phyloP scores from a whole-genome alignment of 2,797 vertebrate species.

The Micropoecilia bifurca region DNA sequence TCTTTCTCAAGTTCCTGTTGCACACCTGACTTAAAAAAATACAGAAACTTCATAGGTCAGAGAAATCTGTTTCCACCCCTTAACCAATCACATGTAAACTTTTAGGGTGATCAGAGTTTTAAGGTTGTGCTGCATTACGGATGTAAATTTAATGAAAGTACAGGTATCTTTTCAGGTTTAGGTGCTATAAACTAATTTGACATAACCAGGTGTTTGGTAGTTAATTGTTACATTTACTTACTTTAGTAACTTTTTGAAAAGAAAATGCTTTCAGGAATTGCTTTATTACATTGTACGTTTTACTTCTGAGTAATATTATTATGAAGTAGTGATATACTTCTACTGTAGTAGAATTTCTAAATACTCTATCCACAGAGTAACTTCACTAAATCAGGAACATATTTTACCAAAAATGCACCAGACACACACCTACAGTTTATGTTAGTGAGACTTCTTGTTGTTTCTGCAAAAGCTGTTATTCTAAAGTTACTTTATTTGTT shows the following conservation, averaged over 20 bases:
- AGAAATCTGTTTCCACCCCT: conserved; percentile 18
- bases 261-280: background rate
- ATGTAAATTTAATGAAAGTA: background rate
- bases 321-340: background rate
- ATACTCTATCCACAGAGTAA: background rate
- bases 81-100: conserved; percentile 22
- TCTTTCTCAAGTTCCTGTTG: background rate
- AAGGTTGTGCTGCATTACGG: background rate
- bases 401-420: background rate
- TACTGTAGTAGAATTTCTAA: background rate
- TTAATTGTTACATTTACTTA: background rate
- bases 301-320: background rate
- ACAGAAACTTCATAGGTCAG: background rate
- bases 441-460: background rate
- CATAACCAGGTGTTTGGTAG: background rate
- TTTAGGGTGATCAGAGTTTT: conserved; percentile 14
- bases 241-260: background rate
- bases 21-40: conserved; percentile 15
- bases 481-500: background rate
- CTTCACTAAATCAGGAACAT: background rate
- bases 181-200: background rate
- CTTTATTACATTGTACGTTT: background rate
- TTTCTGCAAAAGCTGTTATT: background rate
- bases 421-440: background rate
- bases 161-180: background rate